Evolutionary conservation across 2,113 vertebrate species (phyloP).

Genomic region (Nibea coibor): DNA sequence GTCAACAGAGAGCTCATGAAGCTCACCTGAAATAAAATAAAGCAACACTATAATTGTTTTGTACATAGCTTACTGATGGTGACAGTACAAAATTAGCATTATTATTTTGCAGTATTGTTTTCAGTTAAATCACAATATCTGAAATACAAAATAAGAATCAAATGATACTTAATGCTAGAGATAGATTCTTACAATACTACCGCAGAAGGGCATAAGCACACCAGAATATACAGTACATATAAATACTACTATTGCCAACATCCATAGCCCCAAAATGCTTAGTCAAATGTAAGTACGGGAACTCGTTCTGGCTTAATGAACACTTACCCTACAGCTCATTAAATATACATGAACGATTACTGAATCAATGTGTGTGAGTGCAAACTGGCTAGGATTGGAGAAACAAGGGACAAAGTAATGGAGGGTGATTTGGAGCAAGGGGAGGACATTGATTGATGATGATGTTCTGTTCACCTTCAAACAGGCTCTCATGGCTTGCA

Average conservation of each 20-base stretch:
- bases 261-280: slow-evolving; percentile 10
- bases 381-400: slow-evolving; percentile 26
- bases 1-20: slow-evolving; percentile 5
- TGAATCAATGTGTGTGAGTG: slow-evolving; percentile 65
- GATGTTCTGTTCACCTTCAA: slow-evolving; percentile 21
- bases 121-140: background rate
- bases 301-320: slow-evolving; percentile 45
- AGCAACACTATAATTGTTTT: background rate
- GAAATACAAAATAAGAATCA: background rate
- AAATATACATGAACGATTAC: slow-evolving; percentile 79
- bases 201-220: background rate
- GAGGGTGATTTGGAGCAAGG: slow-evolving; percentile 23
- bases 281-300: slow-evolving; percentile 58
- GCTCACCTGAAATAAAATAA: background rate
- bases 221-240: background rate
- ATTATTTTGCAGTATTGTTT: background rate
- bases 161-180: background rate
- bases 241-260: slow-evolving; percentile 29
- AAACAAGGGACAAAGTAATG: slow-evolving; percentile 47
- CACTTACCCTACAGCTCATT: slow-evolving; percentile 68
- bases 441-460: slow-evolving; percentile 9
- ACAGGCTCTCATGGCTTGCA: background rate
- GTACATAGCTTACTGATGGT: background rate
- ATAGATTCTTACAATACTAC: background rate
- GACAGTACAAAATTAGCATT: background rate